Conservation (phyloP, 2,113 vertebrate genomes). For the Mus pahari region DNA sequence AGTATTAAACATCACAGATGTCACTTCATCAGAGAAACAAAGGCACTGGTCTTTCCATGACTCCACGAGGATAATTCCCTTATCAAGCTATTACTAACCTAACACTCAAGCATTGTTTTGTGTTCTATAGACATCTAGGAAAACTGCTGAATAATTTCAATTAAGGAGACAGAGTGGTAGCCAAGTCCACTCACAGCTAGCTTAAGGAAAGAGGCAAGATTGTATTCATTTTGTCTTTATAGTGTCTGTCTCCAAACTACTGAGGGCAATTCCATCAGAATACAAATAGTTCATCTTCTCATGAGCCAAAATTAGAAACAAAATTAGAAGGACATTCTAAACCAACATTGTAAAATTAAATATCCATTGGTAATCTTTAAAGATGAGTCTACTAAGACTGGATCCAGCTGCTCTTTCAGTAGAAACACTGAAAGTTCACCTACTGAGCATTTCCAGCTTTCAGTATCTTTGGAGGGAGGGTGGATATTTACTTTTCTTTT, state of each 20-base stretch:
- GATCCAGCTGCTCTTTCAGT: background rate
- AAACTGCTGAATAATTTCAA: background rate
- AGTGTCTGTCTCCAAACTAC: background rate
- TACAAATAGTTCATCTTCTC: background rate
- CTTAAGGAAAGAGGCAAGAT: background rate
- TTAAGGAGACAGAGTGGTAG: background rate
- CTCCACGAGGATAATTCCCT: background rate
- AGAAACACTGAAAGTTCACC: background rate
- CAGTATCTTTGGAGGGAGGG: background rate
- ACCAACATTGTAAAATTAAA: slow-evolving; percentile 13
- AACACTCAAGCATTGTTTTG: background rate
- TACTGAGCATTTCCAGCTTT: background rate
- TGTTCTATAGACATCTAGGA: background rate
- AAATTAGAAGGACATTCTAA: background rate
- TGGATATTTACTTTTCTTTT: slow-evolving; percentile 51
- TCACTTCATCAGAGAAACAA: background rate
- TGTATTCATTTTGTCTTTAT: background rate
- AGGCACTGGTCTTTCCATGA: background rate
- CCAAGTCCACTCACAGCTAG: background rate
- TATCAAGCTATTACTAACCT: background rate
- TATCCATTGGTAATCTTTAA: background rate
- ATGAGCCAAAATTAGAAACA: background rate
- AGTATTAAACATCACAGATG: too few species aligned
- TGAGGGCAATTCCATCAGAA: background rate
- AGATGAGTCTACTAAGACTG: background rate